A percentile compares a stretch with the other conserved stretches of the same genome.
These are phyloP conservation scores for Pantherophis guttatus DNA, from an alignment of 2,113 vertebrate species.

Conservation along the genomic window DNA sequence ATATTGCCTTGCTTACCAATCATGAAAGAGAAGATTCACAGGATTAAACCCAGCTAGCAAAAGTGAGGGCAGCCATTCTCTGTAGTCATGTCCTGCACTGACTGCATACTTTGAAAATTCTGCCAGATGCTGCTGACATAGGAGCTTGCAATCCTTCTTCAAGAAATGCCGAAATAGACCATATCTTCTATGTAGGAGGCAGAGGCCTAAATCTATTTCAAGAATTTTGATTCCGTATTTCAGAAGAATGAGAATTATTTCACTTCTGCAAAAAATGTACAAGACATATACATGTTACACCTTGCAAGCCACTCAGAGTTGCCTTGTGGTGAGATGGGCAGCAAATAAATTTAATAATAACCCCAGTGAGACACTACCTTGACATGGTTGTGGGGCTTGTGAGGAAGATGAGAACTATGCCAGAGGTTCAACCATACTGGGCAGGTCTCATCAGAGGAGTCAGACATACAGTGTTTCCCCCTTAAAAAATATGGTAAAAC, in stretches of 20 bases:
- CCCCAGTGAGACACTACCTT: neutral
- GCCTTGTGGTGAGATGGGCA: neutral
- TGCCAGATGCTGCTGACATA: conserved; percentile 45
- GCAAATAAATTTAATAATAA: neutral
- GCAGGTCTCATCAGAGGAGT: neutral
- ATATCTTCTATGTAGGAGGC: conserved; percentile 66
- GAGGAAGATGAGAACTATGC: neutral
- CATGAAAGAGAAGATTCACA: conserved; percentile 67
- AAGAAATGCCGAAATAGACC: conserved; percentile 71
- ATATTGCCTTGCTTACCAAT: conserved; percentile 73
- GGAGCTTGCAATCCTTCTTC: conserved; percentile 62
- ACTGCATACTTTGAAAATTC: conserved; percentile 59
- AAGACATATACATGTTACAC: neutral
- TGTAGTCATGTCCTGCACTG: conserved; percentile 55
- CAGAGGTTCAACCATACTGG: neutral
- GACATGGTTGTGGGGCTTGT: neutral
- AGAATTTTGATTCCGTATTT: conserved; percentile 67
- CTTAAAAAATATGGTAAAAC: neutral
- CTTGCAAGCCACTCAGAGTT: neutral
- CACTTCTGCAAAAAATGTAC: conserved; percentile 47
- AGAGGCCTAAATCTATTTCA: conserved; percentile 69
- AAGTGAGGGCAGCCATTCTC: conserved; percentile 84
- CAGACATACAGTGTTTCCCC: neutral
- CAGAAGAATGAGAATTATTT: conserved; percentile 69
- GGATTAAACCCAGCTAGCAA: conserved; percentile 85